A percentile compares a stretch with the other conserved stretches of the same genome.
phyloP scores from a whole-genome alignment of 2,113 vertebrate genomes.

The Ahaetulla prasina region DNA sequence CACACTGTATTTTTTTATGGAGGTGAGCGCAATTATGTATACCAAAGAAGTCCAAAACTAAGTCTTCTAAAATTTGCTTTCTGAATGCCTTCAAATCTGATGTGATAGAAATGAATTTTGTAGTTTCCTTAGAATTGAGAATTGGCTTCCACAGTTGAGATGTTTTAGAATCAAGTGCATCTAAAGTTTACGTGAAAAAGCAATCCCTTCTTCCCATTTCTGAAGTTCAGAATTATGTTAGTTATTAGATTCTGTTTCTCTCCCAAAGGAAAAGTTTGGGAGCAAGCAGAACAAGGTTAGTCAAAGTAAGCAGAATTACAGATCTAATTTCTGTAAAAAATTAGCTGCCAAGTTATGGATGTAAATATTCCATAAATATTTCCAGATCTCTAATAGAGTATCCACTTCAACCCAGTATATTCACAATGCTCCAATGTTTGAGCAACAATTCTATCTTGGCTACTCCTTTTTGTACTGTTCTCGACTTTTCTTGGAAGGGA shows the following conservation, averaged over 20 bases:
- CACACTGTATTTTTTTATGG: not conserved
- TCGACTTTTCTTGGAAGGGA: not conserved
- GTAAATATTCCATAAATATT: constrained; percentile 8
- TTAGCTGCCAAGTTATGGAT: not conserved
- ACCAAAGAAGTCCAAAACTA: not conserved
- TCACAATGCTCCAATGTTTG: not conserved
- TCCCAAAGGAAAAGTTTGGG: not conserved
- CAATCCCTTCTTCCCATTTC: not conserved
- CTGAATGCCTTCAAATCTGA: not conserved
- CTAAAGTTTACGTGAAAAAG: not conserved
- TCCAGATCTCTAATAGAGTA: not conserved
- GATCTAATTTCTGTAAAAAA: constrained; percentile 13
- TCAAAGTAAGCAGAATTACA: not conserved
- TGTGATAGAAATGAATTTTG: not conserved
- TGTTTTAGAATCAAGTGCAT: not conserved
- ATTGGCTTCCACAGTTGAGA: not conserved
- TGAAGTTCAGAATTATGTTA: not conserved
- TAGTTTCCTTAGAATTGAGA: not conserved
- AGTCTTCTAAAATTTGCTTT: not conserved
- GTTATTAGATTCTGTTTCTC: not conserved
- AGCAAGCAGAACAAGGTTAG: not conserved
- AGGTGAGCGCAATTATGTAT: not conserved
- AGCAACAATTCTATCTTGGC: not conserved
- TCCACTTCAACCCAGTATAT: not conserved
- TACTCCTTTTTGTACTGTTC: not conserved